Percentiles rank a stretch among this genome's conserved stretches.
Conservation (phyloP, 2,113 vertebrate genomes). For the Pangasianodon hypophthalmus region DNA sequence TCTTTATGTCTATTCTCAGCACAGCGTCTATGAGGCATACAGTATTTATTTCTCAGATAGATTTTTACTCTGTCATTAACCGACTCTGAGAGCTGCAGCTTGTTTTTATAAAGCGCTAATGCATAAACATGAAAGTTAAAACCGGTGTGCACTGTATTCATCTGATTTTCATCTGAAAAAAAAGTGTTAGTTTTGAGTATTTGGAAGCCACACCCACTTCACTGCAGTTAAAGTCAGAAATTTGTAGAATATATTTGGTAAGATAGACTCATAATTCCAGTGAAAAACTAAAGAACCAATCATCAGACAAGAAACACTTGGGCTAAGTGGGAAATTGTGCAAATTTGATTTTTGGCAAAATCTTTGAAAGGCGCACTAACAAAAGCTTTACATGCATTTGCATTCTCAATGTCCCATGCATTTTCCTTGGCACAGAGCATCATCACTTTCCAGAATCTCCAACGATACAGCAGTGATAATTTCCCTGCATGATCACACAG, state of each 20-base stretch:
- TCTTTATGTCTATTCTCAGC: constrained; percentile 33
- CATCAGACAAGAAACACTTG: neutral
- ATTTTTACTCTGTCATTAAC: neutral
- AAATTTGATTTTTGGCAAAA: constrained; percentile 1
- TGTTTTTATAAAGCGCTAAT: constrained; percentile 43
- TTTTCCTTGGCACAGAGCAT: neutral
- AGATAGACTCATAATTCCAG: neutral
- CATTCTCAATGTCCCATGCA: constrained; percentile 22
- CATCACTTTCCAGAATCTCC: neutral
- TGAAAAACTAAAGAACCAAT: neutral
- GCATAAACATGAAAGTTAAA: constrained; percentile 30
- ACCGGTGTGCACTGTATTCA: neutral
- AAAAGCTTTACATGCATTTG: constrained; percentile 31
- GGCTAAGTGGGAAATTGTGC: constrained; percentile 5
- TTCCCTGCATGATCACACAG: too few relatives aligned
- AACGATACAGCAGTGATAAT: neutral
- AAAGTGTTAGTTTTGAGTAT: neutral
- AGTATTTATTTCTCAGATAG: constrained; percentile 12
- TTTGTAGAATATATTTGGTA: neutral
- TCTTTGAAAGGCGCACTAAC: neutral
- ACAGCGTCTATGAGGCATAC: constrained; percentile 9
- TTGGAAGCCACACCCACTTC: neutral
- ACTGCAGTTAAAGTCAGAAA: neutral
- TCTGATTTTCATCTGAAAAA: neutral
- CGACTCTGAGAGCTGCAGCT: neutral